Percentiles rank a stretch among this genome's conserved stretches.
Conservation (phyloP, 2,797 vertebrate genomes). For the Bryconaethiops microstoma region DNA sequence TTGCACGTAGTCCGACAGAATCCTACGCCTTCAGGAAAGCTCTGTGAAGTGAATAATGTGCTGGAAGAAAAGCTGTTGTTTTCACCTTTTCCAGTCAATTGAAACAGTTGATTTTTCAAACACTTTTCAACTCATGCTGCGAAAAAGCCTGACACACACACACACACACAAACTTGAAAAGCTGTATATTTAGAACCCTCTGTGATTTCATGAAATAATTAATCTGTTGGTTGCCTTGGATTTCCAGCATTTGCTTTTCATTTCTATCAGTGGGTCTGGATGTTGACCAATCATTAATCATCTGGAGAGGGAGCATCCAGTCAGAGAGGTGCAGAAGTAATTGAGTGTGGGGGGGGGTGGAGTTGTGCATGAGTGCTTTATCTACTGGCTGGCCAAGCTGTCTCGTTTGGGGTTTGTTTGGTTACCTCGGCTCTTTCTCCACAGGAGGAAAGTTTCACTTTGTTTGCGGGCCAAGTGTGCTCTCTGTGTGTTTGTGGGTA, state of each 20-base stretch:
- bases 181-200: conserved; percentile 59
- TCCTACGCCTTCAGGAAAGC: conserved; percentile 48
- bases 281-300: conserved; percentile 65
- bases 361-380: conserved; percentile 55
- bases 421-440: conserved; percentile 42
- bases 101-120: conserved; percentile 64
- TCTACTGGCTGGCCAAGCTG: conserved; percentile 36
- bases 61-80: conserved; percentile 60
- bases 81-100: conserved; percentile 65
- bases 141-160: background rate
- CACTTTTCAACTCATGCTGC: conserved; percentile 2
- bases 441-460: conserved; percentile 41
- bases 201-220: conserved; percentile 61
- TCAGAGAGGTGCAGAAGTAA: conserved; percentile 57
- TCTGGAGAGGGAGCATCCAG: conserved; percentile 41
- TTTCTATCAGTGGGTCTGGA: conserved; percentile 55
- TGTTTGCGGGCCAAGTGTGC: conserved; percentile 49
- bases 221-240: conserved; percentile 58
- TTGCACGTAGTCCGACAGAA: conserved; percentile 25
- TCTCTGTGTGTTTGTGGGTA: conserved; percentile 35
- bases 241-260: conserved; percentile 56
- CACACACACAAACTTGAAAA: conserved; percentile 39
- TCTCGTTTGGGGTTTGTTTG: conserved; percentile 37
- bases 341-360: conserved; percentile 51
- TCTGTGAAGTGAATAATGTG: conserved; percentile 59